Evolutionary conservation across 2,888 invertebrate species (phyloP).

Genomic region (Mantis religiosa): DNA sequence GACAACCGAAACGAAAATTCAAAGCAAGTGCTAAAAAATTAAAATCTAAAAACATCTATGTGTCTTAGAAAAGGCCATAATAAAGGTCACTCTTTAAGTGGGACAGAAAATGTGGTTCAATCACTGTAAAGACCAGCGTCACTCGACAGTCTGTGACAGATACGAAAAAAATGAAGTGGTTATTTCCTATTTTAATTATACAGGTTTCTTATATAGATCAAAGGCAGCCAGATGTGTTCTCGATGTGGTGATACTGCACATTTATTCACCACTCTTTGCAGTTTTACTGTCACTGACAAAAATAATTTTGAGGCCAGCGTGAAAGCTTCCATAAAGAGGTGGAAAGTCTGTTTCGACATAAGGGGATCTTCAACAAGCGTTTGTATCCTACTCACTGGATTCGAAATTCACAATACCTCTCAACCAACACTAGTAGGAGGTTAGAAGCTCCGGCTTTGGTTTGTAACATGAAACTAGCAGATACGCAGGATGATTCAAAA

Average conservation of each 20-base stretch:
- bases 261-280: neutral
- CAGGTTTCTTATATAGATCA: neutral
- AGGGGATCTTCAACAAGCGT: no score
- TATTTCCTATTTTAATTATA: neutral
- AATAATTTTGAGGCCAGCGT: neutral
- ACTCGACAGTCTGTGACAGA: neutral
- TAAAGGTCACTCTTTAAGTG: no score
- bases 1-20: no score
- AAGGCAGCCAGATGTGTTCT: neutral
- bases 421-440: neutral
- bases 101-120: no score
- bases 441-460: neutral
- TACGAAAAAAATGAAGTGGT: neutral
- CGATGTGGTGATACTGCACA: neutral
- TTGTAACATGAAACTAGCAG: neutral
- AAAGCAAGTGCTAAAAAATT: no score
- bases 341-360: no score
- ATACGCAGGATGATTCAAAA: neutral
- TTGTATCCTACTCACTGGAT: no score
- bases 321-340: no score
- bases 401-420: no score
- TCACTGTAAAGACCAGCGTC: no score
- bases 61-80: no score
- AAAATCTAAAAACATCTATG: no score
- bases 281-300: neutral